Evolutionary conservation across 2,113 vertebrate genomes (phyloP).

Genomic region (Tragelaphus buxtoni): DNA sequence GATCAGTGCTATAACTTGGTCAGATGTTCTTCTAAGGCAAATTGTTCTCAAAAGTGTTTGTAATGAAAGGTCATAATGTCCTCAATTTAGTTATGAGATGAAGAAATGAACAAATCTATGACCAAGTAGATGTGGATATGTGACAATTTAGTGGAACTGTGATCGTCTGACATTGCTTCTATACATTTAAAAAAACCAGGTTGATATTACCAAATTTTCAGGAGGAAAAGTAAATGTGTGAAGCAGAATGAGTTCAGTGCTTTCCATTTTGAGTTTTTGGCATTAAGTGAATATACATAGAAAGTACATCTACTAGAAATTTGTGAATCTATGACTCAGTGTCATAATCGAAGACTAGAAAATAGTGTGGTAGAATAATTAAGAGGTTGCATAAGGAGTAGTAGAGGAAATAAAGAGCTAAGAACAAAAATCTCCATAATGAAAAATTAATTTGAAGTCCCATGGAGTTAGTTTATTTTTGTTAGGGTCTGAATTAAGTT

Average conservation of each 20-base stretch:
- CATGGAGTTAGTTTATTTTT: neutral
- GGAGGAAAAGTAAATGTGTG: neutral
- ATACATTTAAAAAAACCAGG: neutral
- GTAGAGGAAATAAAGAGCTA: neutral
- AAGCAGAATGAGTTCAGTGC: neutral
- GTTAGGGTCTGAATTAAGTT: constrained; percentile 18
- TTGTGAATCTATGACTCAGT: neutral
- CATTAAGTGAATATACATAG: neutral
- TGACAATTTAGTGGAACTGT: neutral
- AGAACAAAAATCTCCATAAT: neutral
- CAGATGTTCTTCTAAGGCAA: neutral
- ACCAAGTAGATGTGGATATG: neutral
- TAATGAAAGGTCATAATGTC: neutral
- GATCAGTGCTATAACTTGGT: neutral
- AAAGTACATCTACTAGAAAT: neutral
- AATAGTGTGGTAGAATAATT: neutral
- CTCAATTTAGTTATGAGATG: neutral
- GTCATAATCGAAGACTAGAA: neutral
- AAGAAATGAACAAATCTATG: neutral
- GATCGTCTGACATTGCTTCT: neutral
- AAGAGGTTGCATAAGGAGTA: neutral
- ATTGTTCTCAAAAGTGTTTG: neutral
- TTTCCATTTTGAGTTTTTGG: neutral
- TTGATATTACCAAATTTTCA: neutral
- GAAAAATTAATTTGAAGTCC: constrained; percentile 36